Evolutionary conservation across 2,113 vertebrate genomes (phyloP).

Genomic region (Gallinago paraguaiae): DNA sequence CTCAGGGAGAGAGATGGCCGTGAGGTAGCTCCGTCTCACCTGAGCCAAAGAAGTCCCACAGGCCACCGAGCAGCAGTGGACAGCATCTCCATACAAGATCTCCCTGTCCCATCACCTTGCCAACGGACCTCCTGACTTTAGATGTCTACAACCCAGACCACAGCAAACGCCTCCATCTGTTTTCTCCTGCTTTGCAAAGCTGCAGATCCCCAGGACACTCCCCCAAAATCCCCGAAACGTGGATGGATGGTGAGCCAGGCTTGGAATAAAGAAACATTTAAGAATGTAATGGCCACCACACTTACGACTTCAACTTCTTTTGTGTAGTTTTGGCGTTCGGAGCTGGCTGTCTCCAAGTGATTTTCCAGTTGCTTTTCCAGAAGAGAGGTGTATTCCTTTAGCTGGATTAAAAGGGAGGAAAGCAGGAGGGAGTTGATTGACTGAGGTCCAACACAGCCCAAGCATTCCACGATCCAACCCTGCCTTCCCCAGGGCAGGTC

Average conservation of each 20-base stretch:
- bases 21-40: background rate
- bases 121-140: background rate
- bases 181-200: background rate
- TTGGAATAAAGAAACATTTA: background rate
- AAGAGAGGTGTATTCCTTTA: conserved; percentile 85
- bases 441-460: background rate
- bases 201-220: background rate
- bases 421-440: background rate
- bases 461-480: background rate
- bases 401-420: conserved; percentile 65
- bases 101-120: background rate
- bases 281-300: background rate
- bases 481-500: background rate
- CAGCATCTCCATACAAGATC: background rate
- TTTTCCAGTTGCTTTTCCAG: conserved; percentile 90
- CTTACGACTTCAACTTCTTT: conserved; percentile 84
- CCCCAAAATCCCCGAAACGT: accelerated
- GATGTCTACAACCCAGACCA: background rate
- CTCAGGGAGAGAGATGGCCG: background rate
- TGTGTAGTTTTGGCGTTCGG: conserved; percentile 78
- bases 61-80: background rate
- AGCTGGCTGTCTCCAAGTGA: conserved; percentile 81
- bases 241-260: background rate
- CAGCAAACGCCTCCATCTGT: background rate
- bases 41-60: background rate